phyloP scores from a whole-genome alignment of 2,113 vertebrate species.

The Rhegmatorhina hoffmannsi region DNA sequence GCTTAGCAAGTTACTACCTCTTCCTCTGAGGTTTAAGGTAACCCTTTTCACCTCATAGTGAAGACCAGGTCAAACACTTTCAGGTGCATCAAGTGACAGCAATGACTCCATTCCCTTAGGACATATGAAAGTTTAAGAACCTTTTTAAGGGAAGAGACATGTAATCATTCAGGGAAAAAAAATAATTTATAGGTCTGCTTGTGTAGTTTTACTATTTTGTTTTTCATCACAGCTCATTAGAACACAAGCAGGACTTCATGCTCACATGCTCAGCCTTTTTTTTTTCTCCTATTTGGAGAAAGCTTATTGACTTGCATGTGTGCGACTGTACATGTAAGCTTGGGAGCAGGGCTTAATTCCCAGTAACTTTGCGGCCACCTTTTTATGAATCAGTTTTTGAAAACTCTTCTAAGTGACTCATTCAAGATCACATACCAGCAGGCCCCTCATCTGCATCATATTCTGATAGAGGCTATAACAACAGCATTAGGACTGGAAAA shows the following conservation, averaged over 20 bases:
- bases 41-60: background rate
- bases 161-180: background rate
- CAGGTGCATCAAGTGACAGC: background rate
- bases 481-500: background rate
- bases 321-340: background rate
- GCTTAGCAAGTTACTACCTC: slow-evolving; percentile 5
- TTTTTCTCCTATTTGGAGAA: background rate
- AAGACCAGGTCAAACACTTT: background rate
- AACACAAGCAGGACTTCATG: background rate
- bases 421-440: background rate
- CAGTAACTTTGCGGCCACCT: background rate
- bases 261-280: background rate
- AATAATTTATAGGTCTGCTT: background rate
- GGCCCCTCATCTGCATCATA: background rate
- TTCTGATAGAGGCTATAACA: background rate
- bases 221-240: background rate
- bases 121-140: background rate
- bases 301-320: background rate
- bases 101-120: background rate
- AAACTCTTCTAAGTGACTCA: background rate
- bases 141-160: background rate
- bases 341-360: background rate
- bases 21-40: background rate
- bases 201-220: background rate
- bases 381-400: background rate